Evolutionary conservation across 2,888 invertebrate species (phyloP).

Genomic region (Agonopterix alstromeriana): DNA sequence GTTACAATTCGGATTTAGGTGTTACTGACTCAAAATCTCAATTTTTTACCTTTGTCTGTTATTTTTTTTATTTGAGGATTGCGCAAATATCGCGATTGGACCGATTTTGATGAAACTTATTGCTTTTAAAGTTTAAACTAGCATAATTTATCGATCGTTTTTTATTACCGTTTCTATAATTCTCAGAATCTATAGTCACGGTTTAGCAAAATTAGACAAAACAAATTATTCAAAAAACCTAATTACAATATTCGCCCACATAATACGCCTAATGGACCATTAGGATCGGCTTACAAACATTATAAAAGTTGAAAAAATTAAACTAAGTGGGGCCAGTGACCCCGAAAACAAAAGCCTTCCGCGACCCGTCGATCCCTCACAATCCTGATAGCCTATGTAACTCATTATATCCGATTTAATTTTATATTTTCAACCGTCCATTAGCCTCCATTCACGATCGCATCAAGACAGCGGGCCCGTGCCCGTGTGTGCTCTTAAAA

Average conservation of each 20-base stretch:
- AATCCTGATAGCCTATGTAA: conserved; percentile 53
- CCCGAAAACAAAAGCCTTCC: conserved; percentile 47
- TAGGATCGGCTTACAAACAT: neutral
- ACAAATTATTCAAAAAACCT: neutral
- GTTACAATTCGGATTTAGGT: no score
- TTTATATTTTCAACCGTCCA: conserved; percentile 61
- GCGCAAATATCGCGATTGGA: no score
- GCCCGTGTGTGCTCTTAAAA: conserved; percentile 27
- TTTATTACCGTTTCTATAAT: no score
- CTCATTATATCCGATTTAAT: conserved; percentile 64
- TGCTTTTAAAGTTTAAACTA: no score
- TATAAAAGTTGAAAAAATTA: conserved; percentile 1
- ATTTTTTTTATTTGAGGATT: no score
- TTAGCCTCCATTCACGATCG: conserved; percentile 55
- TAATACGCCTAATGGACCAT: conserved; percentile 2
- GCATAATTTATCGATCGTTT: no score
- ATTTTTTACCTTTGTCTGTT: no score
- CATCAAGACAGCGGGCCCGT: conserved; percentile 38
- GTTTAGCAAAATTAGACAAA: no score
- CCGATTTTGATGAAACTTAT: no score
- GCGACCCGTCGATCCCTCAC: conserved; percentile 36
- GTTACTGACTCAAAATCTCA: no score
- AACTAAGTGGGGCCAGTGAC: conserved; percentile 28
- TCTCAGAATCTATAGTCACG: no score
- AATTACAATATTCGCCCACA: neutral